phyloP scores from a whole-genome alignment of 2,888 invertebrate genomes.

The Itoplectis maculator region DNA sequence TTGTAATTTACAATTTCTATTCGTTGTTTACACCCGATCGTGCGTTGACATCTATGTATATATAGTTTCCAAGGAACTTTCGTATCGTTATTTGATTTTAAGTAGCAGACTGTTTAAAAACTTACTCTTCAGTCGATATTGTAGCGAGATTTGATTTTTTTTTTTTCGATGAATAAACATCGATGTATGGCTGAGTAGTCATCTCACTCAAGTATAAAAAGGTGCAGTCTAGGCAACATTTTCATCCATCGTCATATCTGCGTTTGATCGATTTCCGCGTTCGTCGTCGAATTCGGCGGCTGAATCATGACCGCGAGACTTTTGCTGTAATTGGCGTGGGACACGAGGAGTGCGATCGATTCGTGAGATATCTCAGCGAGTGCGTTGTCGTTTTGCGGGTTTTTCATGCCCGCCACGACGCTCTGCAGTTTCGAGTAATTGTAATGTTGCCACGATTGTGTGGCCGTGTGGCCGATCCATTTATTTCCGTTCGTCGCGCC shows the following conservation, averaged over 20 bases:
- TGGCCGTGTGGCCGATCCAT: conserved; percentile 52
- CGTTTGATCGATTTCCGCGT: conserved; percentile 24
- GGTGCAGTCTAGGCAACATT: too few relatives aligned
- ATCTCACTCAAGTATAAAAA: background rate
- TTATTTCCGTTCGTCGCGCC: conserved; percentile 28
- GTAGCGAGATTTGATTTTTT: background rate
- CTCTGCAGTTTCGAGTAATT: conserved; percentile 66
- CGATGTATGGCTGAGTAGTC: background rate
- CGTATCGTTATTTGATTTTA: conserved; percentile 22
- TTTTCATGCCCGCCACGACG: conserved; percentile 45
- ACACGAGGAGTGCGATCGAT: conserved; percentile 45
- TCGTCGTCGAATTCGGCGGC: conserved; percentile 6
- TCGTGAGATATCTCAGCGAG: conserved; percentile 57
- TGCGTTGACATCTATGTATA: background rate
- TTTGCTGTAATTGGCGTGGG: conserved; percentile 37
- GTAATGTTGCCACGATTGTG: conserved; percentile 67
- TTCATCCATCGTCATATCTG: conserved; percentile 19
- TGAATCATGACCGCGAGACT: conserved; percentile 17
- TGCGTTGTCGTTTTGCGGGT: conserved; percentile 48
- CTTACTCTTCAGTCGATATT: conserved; percentile 2
- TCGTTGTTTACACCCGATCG: background rate
- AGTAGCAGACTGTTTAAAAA: background rate
- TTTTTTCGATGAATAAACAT: background rate
- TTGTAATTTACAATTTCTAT: conserved; percentile 3
- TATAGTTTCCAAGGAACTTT: conserved; percentile 48